Evolutionary conservation across 2,113 vertebrate species (phyloP), one percentile per base, ranked within the genome.

Genomic region (Heloderma charlesbogerti): DNA sequence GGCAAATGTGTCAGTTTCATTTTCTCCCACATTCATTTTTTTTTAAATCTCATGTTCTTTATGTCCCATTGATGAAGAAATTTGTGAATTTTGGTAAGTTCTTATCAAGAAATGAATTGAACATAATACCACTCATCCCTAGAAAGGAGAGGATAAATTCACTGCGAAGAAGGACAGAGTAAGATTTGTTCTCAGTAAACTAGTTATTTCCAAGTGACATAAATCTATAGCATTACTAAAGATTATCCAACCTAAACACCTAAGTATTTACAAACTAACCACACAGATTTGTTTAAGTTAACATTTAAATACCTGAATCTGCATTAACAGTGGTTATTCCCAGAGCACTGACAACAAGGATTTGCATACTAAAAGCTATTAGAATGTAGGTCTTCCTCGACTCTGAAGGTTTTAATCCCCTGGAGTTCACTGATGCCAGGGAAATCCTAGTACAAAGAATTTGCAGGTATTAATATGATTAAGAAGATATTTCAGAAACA

Each of bases 381-480:
- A 91, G 89, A 96, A 95, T 95, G 66, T 94, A 95, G 95, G 92
- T 94, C 92, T 94, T 60, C 89, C 81, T 94, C 93, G 93, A 90
- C 89, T 94, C 89, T 91, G 85, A 94, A 80, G 31, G 16, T 83
- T 95, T 95, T 95, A 97, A 95, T 89, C 91, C 90, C 93, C 90
- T 79, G 88, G 91, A 91, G 5, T 90, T 83, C 48, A 86, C 31
- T 88, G 89, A 89, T 96, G 87, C 45, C 89, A 88, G 94, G 88
- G 88, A 96, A 95, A 95, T 93, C 90, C 88, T 91, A 92, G 93
- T 89, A 95, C 91, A 94, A 95, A 94, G 60, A 92, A 92, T 93
- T 84, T 79, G 88, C 82, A 51, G 48, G 37, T 91, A 86, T 79
- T 93, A 95, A 43, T 45, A 95, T 92, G 84, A 94, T 95, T 92